phyloP scores from a whole-genome alignment of 37 sponge, comb jelly and placozoan species.

The Haliclona indistincta region DNA sequence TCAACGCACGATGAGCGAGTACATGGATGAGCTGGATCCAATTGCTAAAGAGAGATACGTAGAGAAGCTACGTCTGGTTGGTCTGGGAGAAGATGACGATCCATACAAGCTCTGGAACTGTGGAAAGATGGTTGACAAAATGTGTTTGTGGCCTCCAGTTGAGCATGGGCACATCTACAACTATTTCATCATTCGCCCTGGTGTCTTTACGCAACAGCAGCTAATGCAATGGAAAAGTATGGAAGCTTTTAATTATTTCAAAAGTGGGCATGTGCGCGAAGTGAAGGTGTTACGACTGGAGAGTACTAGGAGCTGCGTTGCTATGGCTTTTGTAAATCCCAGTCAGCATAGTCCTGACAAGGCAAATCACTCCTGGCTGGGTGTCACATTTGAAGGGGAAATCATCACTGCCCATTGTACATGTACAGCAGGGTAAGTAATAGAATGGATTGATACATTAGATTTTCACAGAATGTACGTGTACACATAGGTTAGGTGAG shows the following conservation, averaged over 20 bases:
- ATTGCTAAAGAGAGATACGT: too few relatives aligned
- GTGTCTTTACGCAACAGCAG: constrained; percentile 6
- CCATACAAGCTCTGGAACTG: too few relatives aligned
- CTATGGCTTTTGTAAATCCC: constrained; percentile 31
- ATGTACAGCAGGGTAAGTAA: constrained; percentile 28
- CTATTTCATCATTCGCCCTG: not conserved
- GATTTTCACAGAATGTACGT: not conserved
- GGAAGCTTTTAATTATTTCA: constrained; percentile 37
- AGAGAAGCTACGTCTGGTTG: too few relatives aligned
- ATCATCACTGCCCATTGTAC: constrained; percentile 25
- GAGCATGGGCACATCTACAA: not conserved
- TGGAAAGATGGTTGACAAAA: not conserved
- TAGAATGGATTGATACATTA: not conserved
- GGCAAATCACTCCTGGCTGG: constrained; percentile 19
- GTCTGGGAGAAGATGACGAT: too few relatives aligned
- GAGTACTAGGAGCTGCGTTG: not conserved
- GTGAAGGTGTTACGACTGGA: constrained; percentile 2
- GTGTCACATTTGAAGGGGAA: not conserved
- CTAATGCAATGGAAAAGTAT: constrained; percentile 12
- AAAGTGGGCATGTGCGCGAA: constrained; percentile 25
- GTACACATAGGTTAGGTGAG: constrained; percentile 17
- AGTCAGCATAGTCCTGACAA: constrained; percentile 14
- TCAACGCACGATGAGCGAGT: too few relatives aligned
- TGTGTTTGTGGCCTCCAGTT: not conserved
- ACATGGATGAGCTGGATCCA: too few relatives aligned